phyloP scores from a whole-genome alignment of 2,797 vertebrate species.

The Micrastur ruficollis region DNA sequence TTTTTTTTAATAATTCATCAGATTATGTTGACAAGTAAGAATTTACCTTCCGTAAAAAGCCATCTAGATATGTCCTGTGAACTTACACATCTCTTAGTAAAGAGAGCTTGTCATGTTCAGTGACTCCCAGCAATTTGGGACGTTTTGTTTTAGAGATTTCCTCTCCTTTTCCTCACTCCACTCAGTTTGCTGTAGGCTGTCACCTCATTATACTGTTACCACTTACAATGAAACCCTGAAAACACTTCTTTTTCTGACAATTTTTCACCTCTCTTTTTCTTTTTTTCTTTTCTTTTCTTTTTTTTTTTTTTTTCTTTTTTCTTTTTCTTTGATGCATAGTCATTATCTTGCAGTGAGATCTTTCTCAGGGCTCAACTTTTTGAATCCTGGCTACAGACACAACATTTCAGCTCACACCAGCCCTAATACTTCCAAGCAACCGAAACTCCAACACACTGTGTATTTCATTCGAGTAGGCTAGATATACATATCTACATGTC shows the following conservation, averaged over 20 bases:
- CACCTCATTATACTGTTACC: neutral
- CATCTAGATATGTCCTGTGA: neutral
- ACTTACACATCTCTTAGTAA: neutral
- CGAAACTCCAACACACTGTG: neutral
- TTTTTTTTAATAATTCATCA: neutral
- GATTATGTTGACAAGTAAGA: neutral
- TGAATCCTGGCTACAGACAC: neutral
- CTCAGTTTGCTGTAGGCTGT: neutral
- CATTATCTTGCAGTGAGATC: neutral
- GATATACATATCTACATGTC: neutral
- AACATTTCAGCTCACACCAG: neutral
- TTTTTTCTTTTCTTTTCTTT: too few species aligned
- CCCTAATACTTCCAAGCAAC: neutral
- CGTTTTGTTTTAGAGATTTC: neutral
- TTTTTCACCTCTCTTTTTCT: neutral
- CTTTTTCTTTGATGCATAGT: neutral
- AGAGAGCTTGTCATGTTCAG: neutral
- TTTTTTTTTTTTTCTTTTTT: neutral
- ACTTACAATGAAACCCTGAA: neutral
- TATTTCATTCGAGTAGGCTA: neutral
- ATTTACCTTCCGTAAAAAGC: neutral
- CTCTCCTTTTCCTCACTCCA: neutral
- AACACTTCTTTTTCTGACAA: neutral
- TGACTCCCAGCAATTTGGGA: neutral
- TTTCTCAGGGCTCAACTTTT: neutral